Evolutionary conservation across 92 coral and sea anemone species (phyloP).

Genomic region (Siderastrea radians): DNA sequence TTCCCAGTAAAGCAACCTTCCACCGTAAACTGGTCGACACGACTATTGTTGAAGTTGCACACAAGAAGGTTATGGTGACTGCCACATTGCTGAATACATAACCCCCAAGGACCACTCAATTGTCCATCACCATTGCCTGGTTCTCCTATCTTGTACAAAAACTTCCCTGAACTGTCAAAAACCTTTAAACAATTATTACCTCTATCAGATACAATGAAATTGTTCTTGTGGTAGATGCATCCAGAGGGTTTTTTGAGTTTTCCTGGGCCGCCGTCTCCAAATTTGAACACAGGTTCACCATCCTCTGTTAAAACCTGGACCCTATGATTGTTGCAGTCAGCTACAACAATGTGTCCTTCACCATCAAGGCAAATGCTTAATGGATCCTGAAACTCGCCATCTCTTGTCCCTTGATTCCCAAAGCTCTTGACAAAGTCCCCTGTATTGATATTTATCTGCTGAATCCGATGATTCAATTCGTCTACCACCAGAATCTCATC

Average conservation of each 20-base stretch:
- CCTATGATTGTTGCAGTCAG: not conserved
- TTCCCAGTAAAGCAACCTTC: not conserved
- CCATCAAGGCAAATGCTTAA: not conserved
- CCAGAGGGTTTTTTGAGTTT: not conserved
- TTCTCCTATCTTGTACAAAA: conserved; percentile 2
- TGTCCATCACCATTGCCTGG: not conserved
- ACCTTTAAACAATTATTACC: not conserved
- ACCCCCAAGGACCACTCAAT: not conserved
- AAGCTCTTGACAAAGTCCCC: conserved; percentile 19
- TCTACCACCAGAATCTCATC: not conserved
- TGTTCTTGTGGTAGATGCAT: not conserved
- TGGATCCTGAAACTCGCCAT: not conserved
- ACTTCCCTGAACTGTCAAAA: not conserved
- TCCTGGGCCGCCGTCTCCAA: conserved; percentile 10
- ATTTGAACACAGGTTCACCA: conserved; percentile 17
- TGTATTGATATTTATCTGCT: conserved; percentile 10
- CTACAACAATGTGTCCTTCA: conserved; percentile 11
- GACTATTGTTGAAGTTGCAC: not conserved
- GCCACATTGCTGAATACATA: not conserved
- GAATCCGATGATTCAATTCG: not conserved
- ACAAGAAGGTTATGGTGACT: conserved; percentile 13
- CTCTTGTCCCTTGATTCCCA: conserved; percentile 18
- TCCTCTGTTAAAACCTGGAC: conserved; percentile 36
- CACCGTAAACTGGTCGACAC: not conserved
- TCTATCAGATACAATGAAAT: not conserved